These are phyloP conservation scores for Eumaeus atala DNA, from an alignment of 1,140 invertebrate species.

Conservation along the genomic window DNA sequence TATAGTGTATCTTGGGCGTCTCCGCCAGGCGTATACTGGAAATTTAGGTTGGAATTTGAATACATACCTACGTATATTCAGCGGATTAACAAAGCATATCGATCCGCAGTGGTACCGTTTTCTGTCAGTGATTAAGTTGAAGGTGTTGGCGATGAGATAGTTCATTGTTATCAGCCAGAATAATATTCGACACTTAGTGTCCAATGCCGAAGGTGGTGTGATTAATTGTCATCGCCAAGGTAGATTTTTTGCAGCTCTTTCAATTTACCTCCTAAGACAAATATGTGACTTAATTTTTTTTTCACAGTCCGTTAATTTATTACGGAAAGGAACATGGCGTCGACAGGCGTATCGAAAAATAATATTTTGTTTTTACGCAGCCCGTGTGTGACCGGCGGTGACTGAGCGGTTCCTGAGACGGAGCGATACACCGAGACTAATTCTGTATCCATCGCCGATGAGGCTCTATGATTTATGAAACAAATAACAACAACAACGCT, in stretches of 20 bases:
- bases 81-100: too few species aligned
- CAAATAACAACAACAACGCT: neutral
- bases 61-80: too few species aligned
- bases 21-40: too few species aligned
- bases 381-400: constrained; percentile 44
- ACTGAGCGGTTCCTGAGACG: constrained; percentile 39
- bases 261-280: constrained; percentile 16
- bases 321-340: constrained; percentile 47
- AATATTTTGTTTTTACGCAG: constrained; percentile 58
- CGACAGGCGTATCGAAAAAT: constrained; percentile 52
- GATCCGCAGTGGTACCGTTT: too few species aligned
- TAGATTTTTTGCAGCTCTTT: neutral
- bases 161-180: too few species aligned
- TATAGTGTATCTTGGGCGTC: too few species aligned
- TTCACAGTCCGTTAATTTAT: constrained; percentile 41
- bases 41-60: too few species aligned
- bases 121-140: too few species aligned
- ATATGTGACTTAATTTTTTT: constrained; percentile 17
- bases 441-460: constrained; percentile 14
- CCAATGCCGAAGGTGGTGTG: neutral
- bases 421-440: constrained; percentile 39
- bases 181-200: too few species aligned
- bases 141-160: too few species aligned
- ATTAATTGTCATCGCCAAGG: neutral
- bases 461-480: constrained; percentile 7